Evolutionary conservation across 2,113 vertebrate genomes (phyloP).

Genomic region (Anguilla japonica): DNA sequence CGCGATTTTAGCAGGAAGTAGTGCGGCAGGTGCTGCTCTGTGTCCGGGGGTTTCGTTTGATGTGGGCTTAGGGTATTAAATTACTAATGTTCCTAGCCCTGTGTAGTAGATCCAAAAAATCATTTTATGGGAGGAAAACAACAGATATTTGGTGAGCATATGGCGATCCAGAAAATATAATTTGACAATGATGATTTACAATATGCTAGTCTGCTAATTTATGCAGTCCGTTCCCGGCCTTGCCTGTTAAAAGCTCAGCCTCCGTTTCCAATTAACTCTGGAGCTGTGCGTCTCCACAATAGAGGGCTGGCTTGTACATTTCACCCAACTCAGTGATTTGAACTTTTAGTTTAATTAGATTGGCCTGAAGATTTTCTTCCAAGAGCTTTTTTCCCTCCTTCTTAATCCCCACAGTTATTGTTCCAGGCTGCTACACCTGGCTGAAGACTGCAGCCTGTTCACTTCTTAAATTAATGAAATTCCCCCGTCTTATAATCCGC

Average conservation of each 20-base stretch:
- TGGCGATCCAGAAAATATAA: neutral
- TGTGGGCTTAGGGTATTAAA: too few relatives aligned
- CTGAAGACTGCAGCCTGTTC: conserved; percentile 41
- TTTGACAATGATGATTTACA: neutral
- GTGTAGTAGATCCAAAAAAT: neutral
- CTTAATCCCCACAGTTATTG: conserved; percentile 64
- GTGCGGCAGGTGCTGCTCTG: too few relatives aligned
- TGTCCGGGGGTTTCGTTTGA: too few relatives aligned
- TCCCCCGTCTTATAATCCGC: conserved; percentile 45
- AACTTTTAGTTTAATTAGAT: conserved; percentile 64
- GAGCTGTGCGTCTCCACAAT: conserved; percentile 17
- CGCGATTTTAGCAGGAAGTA: neutral
- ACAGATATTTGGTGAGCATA: neutral
- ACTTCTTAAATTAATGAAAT: conserved; percentile 49
- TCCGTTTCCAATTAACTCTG: conserved; percentile 19
- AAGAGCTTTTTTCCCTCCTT: conserved; percentile 34
- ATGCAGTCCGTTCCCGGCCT: neutral
- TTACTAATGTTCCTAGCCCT: too few relatives aligned
- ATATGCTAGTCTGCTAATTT: neutral
- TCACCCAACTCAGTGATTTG: conserved; percentile 38
- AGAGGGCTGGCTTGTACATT: conserved; percentile 7
- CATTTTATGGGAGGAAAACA: neutral
- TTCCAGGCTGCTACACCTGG: conserved; percentile 56
- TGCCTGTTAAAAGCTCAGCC: neutral
- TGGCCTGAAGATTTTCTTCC: conserved; percentile 56